phyloP scores from a whole-genome alignment of 2,888 invertebrate species.

The Glyphotaelius pellucidus region DNA sequence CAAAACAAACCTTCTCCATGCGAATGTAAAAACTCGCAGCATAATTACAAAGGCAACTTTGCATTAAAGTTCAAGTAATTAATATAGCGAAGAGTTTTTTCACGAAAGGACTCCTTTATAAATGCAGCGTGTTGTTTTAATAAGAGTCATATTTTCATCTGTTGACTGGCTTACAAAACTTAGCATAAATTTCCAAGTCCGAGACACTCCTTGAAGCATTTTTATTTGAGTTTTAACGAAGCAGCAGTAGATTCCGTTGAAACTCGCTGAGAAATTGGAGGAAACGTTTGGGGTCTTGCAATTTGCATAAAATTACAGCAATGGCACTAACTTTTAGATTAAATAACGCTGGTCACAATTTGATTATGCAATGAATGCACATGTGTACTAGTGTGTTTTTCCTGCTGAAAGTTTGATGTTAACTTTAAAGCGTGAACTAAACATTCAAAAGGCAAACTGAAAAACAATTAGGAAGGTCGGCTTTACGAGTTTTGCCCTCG shows the following conservation, averaged over 20 bases:
- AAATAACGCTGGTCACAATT: conserved; percentile 49
- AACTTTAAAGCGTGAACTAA: conserved; percentile 8
- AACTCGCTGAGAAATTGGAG: background rate
- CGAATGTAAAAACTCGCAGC: background rate
- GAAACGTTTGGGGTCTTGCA: conserved; percentile 40
- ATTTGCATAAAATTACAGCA: conserved; percentile 56
- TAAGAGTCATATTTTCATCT: background rate
- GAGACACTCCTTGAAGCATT: conserved; percentile 2
- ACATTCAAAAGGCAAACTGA: background rate
- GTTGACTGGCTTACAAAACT: background rate
- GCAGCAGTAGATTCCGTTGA: background rate
- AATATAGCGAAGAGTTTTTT: background rate
- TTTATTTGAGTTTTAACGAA: conserved; percentile 16
- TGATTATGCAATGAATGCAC: conserved; percentile 50
- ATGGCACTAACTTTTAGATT: conserved; percentile 43
- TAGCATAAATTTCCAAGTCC: background rate
- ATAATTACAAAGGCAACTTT: background rate
- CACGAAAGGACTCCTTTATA: background rate
- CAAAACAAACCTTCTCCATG: background rate
- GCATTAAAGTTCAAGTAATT: background rate
- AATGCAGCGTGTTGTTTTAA: conserved; percentile 2
- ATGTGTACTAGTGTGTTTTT: conserved; percentile 17
- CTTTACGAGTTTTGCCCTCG: background rate
- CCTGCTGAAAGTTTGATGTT: background rate
- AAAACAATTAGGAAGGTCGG: background rate